A percentile compares a stretch with the other conserved stretches of the same genome.
Evolutionary conservation across 2,888 invertebrate genomes (phyloP).

Genomic region (Rotaria socialis): DNA sequence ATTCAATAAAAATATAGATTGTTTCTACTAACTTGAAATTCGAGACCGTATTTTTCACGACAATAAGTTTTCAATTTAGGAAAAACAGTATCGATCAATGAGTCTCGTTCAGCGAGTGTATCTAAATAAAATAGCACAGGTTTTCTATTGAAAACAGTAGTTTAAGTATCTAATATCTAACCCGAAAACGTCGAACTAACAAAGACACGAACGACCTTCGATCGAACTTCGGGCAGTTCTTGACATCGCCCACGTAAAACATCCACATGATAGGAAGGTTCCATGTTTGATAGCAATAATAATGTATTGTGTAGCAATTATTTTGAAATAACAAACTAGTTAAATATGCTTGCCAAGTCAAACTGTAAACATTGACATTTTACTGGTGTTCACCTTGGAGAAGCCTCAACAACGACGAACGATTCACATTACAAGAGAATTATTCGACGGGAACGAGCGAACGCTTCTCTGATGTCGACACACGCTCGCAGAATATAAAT

Average conservation of each 20-base stretch:
- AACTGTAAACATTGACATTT: neutral
- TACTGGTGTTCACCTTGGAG: neutral
- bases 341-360: neutral
- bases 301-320: neutral
- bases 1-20: too few species aligned
- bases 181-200: conserved; percentile 45
- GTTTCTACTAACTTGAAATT: conserved; percentile 52
- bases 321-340: neutral
- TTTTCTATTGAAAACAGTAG: too few species aligned
- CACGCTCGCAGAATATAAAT: neutral
- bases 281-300: neutral
- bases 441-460: neutral
- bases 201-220: conserved; percentile 40
- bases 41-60: conserved; percentile 53
- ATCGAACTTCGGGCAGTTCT: neutral
- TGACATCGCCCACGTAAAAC: neutral
- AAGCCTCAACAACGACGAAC: neutral
- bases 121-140: neutral
- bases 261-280: neutral
- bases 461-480: neutral
- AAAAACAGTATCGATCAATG: conserved; percentile 39
- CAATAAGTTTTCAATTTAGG: conserved; percentile 54
- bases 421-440: neutral
- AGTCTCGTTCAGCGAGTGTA: conserved; percentile 42
- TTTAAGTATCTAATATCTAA: neutral